These are phyloP conservation scores for Acropternis orthonyx DNA, from an alignment of 2,797 vertebrate species.

Conservation along the genomic window DNA sequence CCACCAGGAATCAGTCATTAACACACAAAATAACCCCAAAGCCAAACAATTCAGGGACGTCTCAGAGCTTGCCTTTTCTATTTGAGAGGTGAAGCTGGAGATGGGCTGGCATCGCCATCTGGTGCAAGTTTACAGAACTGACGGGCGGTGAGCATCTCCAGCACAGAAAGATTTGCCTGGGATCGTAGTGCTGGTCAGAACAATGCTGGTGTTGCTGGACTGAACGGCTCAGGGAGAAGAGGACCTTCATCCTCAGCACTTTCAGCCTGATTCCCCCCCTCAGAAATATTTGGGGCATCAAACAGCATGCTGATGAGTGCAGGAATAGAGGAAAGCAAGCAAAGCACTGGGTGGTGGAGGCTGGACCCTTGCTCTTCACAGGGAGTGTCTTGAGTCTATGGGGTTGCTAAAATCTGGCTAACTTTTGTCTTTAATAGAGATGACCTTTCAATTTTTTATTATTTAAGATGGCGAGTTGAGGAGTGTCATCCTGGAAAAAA, in stretches of 20 bases:
- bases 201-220: neutral
- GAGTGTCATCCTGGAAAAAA: neutral
- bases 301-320: neutral
- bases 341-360: neutral
- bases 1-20: neutral
- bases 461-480: neutral
- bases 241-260: neutral
- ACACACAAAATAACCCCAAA: rapidly evolving
- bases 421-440: neutral
- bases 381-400: neutral
- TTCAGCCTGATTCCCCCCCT: neutral
- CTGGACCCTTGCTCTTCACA: neutral
- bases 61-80: neutral
- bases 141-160: neutral
- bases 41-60: neutral
- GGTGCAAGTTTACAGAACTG: constrained; percentile 25
- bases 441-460: neutral
- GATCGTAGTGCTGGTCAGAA: neutral
- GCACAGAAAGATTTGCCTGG: neutral
- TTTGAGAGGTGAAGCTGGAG: neutral
- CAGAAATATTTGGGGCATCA: neutral
- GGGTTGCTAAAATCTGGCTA: neutral
- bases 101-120: constrained; percentile 35
- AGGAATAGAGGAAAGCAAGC: neutral
- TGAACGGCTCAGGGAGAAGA: neutral